These are phyloP conservation scores for Rhodeus uyekii DNA, from an alignment of 2,797 vertebrate genomes.

Conservation along the genomic window DNA sequence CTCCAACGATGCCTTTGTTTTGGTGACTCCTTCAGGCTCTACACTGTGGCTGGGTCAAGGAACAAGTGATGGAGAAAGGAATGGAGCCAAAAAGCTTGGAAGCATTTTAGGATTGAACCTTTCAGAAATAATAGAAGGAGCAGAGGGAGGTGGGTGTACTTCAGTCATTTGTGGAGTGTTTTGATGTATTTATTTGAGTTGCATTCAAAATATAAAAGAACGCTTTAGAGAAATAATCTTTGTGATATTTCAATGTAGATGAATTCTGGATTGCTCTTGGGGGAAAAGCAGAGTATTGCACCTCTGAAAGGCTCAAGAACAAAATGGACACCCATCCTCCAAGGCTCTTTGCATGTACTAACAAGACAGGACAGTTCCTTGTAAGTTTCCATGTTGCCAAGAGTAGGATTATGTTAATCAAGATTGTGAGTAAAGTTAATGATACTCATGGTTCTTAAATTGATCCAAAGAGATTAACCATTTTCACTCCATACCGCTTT, in stretches of 20 bases:
- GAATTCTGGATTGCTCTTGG: conserved; percentile 68
- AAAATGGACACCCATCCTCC: conserved; percentile 67
- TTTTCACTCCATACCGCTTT: neutral
- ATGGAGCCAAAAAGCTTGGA: conserved; percentile 72
- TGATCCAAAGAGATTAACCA: neutral
- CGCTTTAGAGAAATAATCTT: neutral
- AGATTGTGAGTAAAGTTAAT: neutral
- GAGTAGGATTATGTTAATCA: neutral
- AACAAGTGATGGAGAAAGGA: conserved; percentile 59
- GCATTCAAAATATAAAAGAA: neutral
- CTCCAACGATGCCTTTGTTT: conserved; percentile 71
- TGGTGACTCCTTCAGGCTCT: conserved; percentile 58
- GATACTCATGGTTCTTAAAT: neutral
- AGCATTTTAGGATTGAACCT: conserved; percentile 72
- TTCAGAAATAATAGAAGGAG: conserved; percentile 79
- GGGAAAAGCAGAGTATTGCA: conserved; percentile 64
- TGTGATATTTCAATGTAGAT: conserved; percentile 49
- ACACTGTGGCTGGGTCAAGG: conserved; percentile 69
- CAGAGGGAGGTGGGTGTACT: conserved; percentile 80
- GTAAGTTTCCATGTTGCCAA: conserved; percentile 55
- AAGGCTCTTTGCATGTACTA: conserved; percentile 72
- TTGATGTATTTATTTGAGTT: neutral
- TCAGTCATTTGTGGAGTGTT: neutral
- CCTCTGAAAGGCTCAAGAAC: conserved; percentile 68
- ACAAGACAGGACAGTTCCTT: conserved; percentile 69